A percentile compares a stretch with the other conserved stretches of the same genome.
phyloP scores from a whole-genome alignment of 2,113 vertebrate genomes.

The Sander lucioperca region DNA sequence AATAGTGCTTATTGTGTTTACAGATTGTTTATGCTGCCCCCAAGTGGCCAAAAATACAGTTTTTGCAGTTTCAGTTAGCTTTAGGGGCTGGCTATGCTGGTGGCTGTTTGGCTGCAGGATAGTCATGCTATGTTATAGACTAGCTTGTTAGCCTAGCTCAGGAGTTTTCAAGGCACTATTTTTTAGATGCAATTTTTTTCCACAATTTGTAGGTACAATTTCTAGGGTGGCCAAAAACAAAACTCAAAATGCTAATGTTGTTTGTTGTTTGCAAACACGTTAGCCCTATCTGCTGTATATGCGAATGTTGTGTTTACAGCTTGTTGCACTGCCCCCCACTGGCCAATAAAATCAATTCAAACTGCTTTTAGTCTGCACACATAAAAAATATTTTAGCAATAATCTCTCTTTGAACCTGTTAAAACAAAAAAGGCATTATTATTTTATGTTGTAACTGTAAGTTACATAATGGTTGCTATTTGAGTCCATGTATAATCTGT shows the following conservation, averaged over 20 bases:
- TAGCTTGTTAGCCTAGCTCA: neutral
- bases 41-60: neutral
- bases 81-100: neutral
- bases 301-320: neutral
- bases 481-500: slow-evolving; percentile 3
- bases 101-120: neutral
- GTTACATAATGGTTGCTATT: neutral
- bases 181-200: neutral
- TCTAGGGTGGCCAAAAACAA: neutral
- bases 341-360: neutral
- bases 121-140: neutral
- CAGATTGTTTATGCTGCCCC: neutral
- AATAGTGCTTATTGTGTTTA: neutral
- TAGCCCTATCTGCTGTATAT: neutral
- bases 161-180: neutral
- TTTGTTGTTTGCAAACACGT: neutral
- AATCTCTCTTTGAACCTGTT: neutral
- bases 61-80: neutral
- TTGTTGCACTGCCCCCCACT: neutral
- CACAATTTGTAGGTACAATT: neutral
- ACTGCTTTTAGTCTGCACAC: neutral
- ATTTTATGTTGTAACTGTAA: neutral
- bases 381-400: neutral
- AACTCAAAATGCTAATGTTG: neutral
- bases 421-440: neutral